Conservation (phyloP, 2,113 vertebrate genomes). For the Pedionomus torquatus region DNA sequence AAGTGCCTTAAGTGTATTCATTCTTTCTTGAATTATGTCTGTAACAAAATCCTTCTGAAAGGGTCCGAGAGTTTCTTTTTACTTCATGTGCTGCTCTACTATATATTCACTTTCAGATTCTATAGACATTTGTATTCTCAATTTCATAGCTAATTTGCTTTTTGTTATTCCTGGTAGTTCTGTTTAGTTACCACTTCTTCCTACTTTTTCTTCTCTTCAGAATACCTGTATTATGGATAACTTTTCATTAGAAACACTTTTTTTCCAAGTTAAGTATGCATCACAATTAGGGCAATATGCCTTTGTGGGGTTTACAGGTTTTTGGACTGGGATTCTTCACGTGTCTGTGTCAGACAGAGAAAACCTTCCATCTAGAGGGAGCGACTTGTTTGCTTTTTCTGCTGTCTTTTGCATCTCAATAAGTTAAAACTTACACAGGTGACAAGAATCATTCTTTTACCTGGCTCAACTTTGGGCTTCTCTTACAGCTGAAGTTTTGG, state of each 20-base stretch:
- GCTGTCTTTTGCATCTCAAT: background rate
- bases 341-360: background rate
- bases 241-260: background rate
- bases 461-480: background rate
- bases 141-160: background rate
- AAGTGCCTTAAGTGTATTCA: slow-evolving; percentile 45
- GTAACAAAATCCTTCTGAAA: slow-evolving; percentile 6
- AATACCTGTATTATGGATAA: background rate
- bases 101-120: background rate
- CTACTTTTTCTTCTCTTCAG: background rate
- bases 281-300: background rate
- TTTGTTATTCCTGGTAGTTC: background rate
- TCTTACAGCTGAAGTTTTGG: background rate
- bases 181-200: background rate
- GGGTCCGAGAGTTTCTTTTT: background rate
- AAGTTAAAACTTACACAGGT: background rate
- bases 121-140: background rate
- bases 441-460: background rate
- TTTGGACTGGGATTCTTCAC: background rate
- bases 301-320: background rate
- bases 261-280: background rate
- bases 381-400: background rate
- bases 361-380: background rate
- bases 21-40: slow-evolving; percentile 37
- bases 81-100: background rate